Percentiles rank a stretch among this genome's conserved stretches.
Evolutionary conservation across 2,888 invertebrate genomes (phyloP).

Genomic region (Drosophila pseudotakahashii): DNA sequence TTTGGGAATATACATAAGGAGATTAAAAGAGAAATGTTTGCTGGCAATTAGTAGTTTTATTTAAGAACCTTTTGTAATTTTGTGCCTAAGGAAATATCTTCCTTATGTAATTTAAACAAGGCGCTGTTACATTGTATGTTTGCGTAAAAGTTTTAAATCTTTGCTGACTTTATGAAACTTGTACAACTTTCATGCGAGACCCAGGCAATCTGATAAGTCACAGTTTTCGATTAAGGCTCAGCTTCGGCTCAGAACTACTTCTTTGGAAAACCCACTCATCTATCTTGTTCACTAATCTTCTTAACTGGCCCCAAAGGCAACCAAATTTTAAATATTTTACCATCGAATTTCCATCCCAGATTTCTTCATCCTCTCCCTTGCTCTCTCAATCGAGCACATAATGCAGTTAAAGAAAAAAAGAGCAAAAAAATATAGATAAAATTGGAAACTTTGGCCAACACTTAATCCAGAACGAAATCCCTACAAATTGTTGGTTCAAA

Average conservation of each 20-base stretch:
- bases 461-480: conserved; percentile 42
- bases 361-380: conserved; percentile 3
- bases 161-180: conserved; percentile 9
- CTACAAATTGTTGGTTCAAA: conserved; percentile 41
- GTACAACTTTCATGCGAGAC: not conserved
- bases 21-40: not conserved
- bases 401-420: conserved; percentile 33
- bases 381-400: conserved; percentile 27
- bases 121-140: not conserved
- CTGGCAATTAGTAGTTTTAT: conserved; percentile 1
- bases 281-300: conserved; percentile 28
- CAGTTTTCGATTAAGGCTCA: conserved; percentile 24
- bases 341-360: conserved; percentile 33
- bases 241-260: conserved; percentile 14
- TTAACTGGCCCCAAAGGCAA: conserved; percentile 28
- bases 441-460: conserved; percentile 45
- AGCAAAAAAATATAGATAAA: conserved; percentile 16
- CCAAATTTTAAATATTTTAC: conserved; percentile 39
- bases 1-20: not conserved
- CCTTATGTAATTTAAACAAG: not conserved
- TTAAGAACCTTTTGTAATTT: not conserved
- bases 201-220: conserved; percentile 19
- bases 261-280: conserved; percentile 20
- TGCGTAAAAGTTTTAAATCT: not conserved
- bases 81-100: not conserved